Conservation (phyloP, 1,140 invertebrate species). For the Pollicipes pollicipes region DNA sequence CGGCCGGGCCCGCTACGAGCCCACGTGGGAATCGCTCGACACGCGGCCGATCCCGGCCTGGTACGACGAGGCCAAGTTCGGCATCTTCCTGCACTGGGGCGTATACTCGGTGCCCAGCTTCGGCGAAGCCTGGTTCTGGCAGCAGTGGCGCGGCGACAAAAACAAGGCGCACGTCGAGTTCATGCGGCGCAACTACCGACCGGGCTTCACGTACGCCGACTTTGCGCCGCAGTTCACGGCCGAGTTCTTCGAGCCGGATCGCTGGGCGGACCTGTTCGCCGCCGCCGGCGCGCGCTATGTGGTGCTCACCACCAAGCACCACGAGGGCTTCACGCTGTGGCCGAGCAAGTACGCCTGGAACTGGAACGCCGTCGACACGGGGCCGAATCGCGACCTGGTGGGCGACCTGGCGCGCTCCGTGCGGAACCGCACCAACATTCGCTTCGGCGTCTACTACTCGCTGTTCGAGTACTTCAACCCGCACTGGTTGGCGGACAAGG, state of each 20-base stretch:
- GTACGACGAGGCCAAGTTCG: constrained; percentile 30
- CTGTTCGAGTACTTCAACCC: constrained; percentile 84
- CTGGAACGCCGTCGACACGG: constrained; percentile 41
- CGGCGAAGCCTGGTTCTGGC: constrained; percentile 6
- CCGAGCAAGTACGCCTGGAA: constrained; percentile 12
- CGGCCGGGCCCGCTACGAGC: constrained; percentile 1
- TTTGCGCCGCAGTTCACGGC: constrained; percentile 60
- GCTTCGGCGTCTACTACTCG: constrained; percentile 76
- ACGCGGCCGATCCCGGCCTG: constrained; percentile 26
- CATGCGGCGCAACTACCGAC: constrained; percentile 42
- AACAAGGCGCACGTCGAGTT: constrained; percentile 8
- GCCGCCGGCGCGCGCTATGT: constrained; percentile 59
- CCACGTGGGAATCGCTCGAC: constrained; percentile 27
- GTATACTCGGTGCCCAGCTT: constrained; percentile 7
- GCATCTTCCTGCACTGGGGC: constrained; percentile 28
- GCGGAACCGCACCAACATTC: constrained; percentile 31
- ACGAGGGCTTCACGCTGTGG: constrained; percentile 31
- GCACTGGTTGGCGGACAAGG: constrained; percentile 54
- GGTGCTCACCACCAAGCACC: constrained; percentile 81
- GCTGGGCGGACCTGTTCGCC: constrained; percentile 55
- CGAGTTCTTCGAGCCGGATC: constrained; percentile 56
- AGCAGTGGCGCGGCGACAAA: not conserved
- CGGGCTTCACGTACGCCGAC: constrained; percentile 67
- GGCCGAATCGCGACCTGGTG: constrained; percentile 62
- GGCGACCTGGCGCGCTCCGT: constrained; percentile 47